Percentiles rank a stretch among this genome's conserved stretches.
Conservation (phyloP, 2,888 invertebrate species). For the Thumatha senex region DNA sequence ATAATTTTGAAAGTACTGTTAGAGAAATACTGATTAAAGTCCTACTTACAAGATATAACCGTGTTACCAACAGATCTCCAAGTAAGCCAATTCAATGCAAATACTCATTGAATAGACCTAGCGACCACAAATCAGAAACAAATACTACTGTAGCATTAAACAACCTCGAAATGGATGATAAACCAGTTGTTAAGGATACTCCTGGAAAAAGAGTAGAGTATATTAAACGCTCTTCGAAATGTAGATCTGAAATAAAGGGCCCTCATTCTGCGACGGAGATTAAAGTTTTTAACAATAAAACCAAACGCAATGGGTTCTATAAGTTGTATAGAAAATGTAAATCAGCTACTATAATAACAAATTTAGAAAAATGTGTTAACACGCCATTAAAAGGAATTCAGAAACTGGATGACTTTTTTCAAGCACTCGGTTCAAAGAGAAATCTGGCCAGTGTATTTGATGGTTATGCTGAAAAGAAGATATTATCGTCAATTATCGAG, state of each 20-base stretch:
- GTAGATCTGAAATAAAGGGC: slow-evolving; percentile 2
- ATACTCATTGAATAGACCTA: slow-evolving; percentile 5
- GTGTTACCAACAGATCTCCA: too few relatives aligned
- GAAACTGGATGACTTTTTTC: slow-evolving; percentile 66
- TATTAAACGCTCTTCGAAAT: slow-evolving; percentile 1
- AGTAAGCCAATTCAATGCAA: background rate
- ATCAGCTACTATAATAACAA: slow-evolving; percentile 50
- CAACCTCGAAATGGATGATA: slow-evolving; percentile 12
- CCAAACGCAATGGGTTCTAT: slow-evolving; percentile 42
- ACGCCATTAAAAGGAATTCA: slow-evolving; percentile 55
- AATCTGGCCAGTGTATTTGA: slow-evolving; percentile 55
- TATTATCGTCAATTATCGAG: slow-evolving; percentile 56
- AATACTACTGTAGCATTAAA: slow-evolving; percentile 9
- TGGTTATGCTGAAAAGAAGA: slow-evolving; percentile 48
- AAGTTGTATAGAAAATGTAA: slow-evolving; percentile 64
- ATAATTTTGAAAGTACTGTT: slow-evolving; percentile 19
- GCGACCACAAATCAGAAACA: slow-evolving; percentile 6
- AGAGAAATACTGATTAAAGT: slow-evolving; percentile 14
- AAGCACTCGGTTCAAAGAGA: slow-evolving; percentile 58
- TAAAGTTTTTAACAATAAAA: slow-evolving; percentile 20
- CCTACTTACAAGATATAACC: background rate
- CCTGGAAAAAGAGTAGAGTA: slow-evolving; percentile 19
- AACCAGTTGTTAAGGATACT: background rate
- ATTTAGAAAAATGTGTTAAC: slow-evolving; percentile 14
- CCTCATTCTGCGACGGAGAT: slow-evolving; percentile 1